Conservation (phyloP, 2,888 invertebrate species). For the Dasypogon diadema region DNA sequence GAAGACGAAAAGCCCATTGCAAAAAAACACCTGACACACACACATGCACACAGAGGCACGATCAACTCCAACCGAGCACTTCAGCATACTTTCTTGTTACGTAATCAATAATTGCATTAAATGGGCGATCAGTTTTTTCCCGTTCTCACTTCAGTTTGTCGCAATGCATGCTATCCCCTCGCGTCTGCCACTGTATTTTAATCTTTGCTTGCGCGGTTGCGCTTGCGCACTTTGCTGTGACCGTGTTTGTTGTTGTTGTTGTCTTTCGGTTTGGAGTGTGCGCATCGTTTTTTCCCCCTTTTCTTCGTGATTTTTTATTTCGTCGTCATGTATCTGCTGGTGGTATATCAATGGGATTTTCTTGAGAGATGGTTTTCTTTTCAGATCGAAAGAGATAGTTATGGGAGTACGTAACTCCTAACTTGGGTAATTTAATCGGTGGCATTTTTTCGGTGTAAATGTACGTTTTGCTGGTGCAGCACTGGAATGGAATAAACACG, state of each 20-base stretch:
- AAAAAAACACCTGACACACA: not conserved
- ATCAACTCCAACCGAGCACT: slow-evolving; percentile 9
- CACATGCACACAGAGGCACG: not conserved
- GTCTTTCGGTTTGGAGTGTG: too few species aligned
- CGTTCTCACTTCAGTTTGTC: not conserved
- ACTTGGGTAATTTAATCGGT: not conserved
- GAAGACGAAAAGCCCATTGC: not conserved
- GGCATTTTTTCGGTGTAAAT: not conserved
- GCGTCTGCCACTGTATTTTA: too few species aligned
- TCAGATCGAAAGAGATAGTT: slow-evolving; percentile 2
- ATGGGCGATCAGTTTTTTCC: slow-evolving; percentile 17
- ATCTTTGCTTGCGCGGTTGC: too few species aligned
- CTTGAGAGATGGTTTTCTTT: not conserved
- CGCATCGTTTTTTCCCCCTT: not conserved
- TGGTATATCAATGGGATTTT: slow-evolving; percentile 1
- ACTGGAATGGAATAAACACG: not conserved
- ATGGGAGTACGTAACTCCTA: not conserved
- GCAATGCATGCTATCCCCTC: too few species aligned
- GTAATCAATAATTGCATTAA: slow-evolving; percentile 45
- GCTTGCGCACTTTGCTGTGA: not conserved
- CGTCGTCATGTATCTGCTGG: not conserved
- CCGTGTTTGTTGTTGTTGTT: too few species aligned
- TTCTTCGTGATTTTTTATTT: not conserved
- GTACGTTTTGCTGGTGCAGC: not conserved
- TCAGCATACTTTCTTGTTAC: slow-evolving; percentile 40